Evolutionary conservation across 2,888 invertebrate species (phyloP).

Genomic region (Tachina grossa): DNA sequence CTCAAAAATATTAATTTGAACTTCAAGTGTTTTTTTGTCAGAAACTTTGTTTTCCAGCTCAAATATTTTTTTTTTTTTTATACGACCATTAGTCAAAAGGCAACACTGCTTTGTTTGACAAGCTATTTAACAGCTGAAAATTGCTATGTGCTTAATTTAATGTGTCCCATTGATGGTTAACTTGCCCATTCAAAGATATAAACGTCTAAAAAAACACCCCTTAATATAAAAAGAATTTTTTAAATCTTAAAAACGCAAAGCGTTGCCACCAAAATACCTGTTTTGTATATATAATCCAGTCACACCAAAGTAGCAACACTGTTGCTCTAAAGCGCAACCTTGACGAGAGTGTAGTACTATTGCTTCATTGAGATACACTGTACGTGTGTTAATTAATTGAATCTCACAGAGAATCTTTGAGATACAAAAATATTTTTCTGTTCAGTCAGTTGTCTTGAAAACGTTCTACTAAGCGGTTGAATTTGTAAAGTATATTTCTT

Average conservation of each 20-base stretch:
- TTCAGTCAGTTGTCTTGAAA: conserved; percentile 38
- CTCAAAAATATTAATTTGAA: too few relatives aligned
- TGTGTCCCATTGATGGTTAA: too few relatives aligned
- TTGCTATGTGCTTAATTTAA: too few relatives aligned
- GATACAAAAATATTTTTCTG: not conserved
- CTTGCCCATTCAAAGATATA: too few relatives aligned
- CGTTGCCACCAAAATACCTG: not conserved
- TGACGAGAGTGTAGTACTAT: not conserved
- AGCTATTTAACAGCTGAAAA: too few relatives aligned
- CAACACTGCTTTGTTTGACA: too few relatives aligned
- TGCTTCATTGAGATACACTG: conserved; percentile 24
- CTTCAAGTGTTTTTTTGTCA: too few relatives aligned
- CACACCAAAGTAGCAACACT: not conserved
- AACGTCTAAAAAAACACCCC: too few relatives aligned
- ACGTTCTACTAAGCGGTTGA: conserved; percentile 17
- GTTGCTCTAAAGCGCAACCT: not conserved
- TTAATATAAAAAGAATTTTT: not conserved
- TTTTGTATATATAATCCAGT: too few relatives aligned
- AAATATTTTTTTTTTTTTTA: too few relatives aligned
- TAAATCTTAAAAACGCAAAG: not conserved
- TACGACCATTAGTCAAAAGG: too few relatives aligned
- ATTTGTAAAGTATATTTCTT: not conserved
- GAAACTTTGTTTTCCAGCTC: too few relatives aligned
- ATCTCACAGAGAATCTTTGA: conserved; percentile 4
- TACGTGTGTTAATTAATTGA: not conserved